Base-by-base conservation (phyloP, 2,888 invertebrate genomes). In the Mythimna loreyi region DNA sequence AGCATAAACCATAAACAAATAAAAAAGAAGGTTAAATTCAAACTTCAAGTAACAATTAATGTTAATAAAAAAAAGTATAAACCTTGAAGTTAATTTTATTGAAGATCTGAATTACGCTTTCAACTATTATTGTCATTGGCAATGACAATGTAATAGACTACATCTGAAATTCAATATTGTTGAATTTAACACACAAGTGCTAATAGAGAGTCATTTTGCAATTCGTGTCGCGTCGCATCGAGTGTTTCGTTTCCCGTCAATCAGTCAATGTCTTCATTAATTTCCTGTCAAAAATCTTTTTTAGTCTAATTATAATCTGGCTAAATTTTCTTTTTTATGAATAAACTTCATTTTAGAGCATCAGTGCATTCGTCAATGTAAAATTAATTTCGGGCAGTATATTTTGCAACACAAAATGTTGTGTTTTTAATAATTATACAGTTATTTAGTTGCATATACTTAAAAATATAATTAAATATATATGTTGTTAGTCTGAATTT, bases 191-290 rank as follows among this genome's bases (percentile, higher is more conserved):
- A 71, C 52, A 55, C 53, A 21, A 8, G n/a, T 63, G 81, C 65
- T 66, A 76, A 82, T 78, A 62, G 62, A 72, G 71, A 72, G 43
- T 80, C 67, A 64, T 71, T 70, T 71, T 62, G 65, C 81, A 70
- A 76, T 47, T 57, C 16, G 50, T 56, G 36, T 85, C 66, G 83
- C 77, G 81, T 86, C 85, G 85, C 85, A 79, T 85, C 86, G 88
- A 86, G 79, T 87, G 84, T 86, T 83, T 84, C 87, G 87, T 90
- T 90, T 92, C 90, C 90, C 84, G 85, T 85, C 85, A 86, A 90
- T 91, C 84, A 78, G 85, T 91, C 92, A 91, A 86, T 79, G 90
- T 90, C 90, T 78, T 67, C 74, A 72, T 82, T 85, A 83, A 88
- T 90, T 90, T 89, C 90, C 89, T 74, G 47, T 80, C 80, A 76